A percentile compares a stretch with the other conserved stretches of the same genome.
These are phyloP conservation scores for Cichladusa arquata DNA, from an alignment of 2,113 vertebrate species.

Conservation along the genomic window DNA sequence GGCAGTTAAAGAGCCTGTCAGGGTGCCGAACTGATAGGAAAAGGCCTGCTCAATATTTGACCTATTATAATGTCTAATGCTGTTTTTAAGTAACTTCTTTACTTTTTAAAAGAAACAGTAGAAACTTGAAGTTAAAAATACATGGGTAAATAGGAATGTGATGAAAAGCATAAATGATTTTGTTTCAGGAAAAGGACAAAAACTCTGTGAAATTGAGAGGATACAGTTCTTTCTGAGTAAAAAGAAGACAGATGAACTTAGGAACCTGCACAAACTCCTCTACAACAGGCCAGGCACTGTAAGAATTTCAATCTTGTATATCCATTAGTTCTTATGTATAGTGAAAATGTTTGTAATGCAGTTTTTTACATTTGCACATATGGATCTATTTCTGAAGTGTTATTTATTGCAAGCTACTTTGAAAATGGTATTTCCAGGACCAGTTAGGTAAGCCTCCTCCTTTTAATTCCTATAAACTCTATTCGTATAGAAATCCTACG, in stretches of 20 bases:
- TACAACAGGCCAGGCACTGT: constrained; percentile 95
- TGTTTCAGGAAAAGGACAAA: constrained; percentile 85
- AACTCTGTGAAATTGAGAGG: constrained; percentile 93
- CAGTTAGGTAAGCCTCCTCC: background rate
- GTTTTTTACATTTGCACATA: background rate
- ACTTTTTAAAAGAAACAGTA: background rate
- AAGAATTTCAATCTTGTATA: constrained; percentile 39
- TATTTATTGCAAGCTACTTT: background rate
- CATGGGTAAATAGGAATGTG: background rate
- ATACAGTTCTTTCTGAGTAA: constrained; percentile 87
- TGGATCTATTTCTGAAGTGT: background rate
- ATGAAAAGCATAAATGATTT: background rate
- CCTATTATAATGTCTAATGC: background rate
- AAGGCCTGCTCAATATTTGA: background rate
- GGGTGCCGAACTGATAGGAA: background rate
- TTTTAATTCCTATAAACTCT: background rate
- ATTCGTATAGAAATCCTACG: background rate
- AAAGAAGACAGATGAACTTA: constrained; percentile 90
- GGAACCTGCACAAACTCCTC: constrained; percentile 90
- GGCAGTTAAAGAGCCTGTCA: background rate
- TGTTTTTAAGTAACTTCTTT: background rate
- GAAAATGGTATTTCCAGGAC: background rate
- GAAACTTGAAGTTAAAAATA: background rate
- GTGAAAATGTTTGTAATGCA: background rate
- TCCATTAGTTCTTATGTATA: background rate